Evolutionary conservation across 2,888 invertebrate species (phyloP), one percentile per base, ranked within the genome.

Genomic region (Germaria angustata): DNA sequence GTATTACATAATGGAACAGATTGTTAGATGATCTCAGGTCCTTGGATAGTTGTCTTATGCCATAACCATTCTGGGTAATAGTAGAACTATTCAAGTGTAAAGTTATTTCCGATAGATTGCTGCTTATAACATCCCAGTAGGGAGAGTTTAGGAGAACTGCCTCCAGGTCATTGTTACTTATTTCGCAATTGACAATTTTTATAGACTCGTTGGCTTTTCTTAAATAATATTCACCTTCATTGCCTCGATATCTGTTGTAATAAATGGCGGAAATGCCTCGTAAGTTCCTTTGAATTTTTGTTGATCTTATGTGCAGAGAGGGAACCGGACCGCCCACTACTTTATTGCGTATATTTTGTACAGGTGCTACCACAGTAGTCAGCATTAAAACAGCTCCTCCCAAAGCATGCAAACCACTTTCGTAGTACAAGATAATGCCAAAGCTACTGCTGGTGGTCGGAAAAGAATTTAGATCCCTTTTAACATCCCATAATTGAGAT

Each of bases 21-120:
- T 99, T 99, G 88, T 99, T 99, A 0, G 99, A 98, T 84, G 97
- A 96, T 85, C 98, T 94, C 86, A 99, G 94, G 91, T 99, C 98
- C 87, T 97, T 94, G 51, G 98, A 97, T 87, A 96, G 95, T 86
- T 99, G 98, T 72, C 94, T 93, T 83, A 99, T 94, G 13, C 98
- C 97, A 89, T 93, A 94, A 0, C 95, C 96, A 89, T 99, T 99
- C 87, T 97, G 96, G 0, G 94, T 94, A 44, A 99, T 95, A 78
- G 95, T 92, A 65, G 95, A 95, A 85, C 94, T 94, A 86, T 98
- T 98, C 2, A 99, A 93, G 92, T 96, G 96, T 84, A 99, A 94
- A 0, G 96, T 95, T 59, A 99, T 95, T 92, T 98, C 97, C 0
- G 97, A 97, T 65, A 98, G 93, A 88, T 97, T 97, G 81, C 97